A percentile compares a stretch with the other conserved stretches of the same genome.
Conservation (phyloP, 2,888 invertebrate species). For the Melinaea marsaeus region DNA sequence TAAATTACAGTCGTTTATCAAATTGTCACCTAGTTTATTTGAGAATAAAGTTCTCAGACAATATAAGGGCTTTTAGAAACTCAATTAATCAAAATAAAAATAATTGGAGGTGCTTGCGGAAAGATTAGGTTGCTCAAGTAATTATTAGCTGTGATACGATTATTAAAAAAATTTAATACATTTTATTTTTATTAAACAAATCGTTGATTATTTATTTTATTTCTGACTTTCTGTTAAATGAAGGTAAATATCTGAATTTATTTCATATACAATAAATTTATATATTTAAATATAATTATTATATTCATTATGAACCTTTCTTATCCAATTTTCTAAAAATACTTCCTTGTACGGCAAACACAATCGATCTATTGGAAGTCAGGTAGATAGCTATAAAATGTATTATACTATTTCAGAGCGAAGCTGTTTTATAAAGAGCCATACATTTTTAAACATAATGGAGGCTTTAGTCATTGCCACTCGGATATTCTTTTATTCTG, state of each 20-base stretch:
- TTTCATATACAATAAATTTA: too few relatives aligned
- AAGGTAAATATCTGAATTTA: too few relatives aligned
- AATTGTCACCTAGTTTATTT: conserved; percentile 38
- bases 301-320: too few relatives aligned
- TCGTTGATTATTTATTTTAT: too few relatives aligned
- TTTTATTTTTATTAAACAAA: too few relatives aligned
- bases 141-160: not conserved
- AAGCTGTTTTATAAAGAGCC: conserved; percentile 52
- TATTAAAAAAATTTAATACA: too few relatives aligned
- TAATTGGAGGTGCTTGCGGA: conserved; percentile 18
- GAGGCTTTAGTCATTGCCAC: conserved; percentile 37
- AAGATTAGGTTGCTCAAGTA: conserved; percentile 4
- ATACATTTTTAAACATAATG: conserved; percentile 57
- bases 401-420: conserved; percentile 57
- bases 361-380: conserved; percentile 45
- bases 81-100: conserved; percentile 35
- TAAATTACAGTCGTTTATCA: conserved; percentile 37
- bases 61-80: conserved; percentile 32
- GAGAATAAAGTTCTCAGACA: conserved; percentile 33
- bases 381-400: conserved; percentile 53
- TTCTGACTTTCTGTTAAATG: too few relatives aligned
- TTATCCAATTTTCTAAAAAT: too few relatives aligned
- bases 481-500: too few relatives aligned
- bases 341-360: conserved; percentile 23
- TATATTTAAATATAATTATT: too few relatives aligned